Evolutionary conservation across 2,113 vertebrate genomes (phyloP).

Genomic region (Leptodactylus fuscus): DNA sequence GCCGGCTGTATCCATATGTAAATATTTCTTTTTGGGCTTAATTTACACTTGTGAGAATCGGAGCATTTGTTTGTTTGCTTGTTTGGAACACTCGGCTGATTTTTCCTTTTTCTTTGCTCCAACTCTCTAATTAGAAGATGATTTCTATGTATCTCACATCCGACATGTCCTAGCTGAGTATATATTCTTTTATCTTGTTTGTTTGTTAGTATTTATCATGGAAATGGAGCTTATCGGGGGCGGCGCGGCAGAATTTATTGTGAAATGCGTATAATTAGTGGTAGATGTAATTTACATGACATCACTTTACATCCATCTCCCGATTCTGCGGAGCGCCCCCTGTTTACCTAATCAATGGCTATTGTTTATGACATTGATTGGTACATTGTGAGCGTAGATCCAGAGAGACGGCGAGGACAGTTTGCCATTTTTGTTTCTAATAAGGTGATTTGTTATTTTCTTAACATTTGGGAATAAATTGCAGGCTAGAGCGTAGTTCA

Average conservation of each 20-base stretch:
- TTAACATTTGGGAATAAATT: background rate
- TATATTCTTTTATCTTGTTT: slow-evolving; percentile 21
- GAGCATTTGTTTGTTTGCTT: background rate
- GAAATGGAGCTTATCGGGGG: slow-evolving; percentile 1
- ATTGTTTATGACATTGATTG: slow-evolving; percentile 18
- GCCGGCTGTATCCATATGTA: background rate
- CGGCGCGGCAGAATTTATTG: slow-evolving; percentile 3
- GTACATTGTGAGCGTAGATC: background rate
- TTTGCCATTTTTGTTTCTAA: background rate
- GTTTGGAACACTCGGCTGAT: background rate
- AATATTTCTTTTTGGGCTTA: no score
- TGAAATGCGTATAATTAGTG: background rate
- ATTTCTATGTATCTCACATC: background rate
- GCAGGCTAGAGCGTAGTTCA: background rate
- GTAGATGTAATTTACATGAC: background rate
- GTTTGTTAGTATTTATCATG: slow-evolving; percentile 31
- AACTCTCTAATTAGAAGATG: slow-evolving; percentile 16
- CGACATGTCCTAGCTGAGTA: background rate
- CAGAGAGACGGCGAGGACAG: background rate
- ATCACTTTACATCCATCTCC: background rate
- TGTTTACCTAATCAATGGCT: background rate
- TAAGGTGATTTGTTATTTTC: background rate
- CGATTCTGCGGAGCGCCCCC: background rate
- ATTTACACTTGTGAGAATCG: no score
- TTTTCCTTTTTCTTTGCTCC: background rate